Evolutionary conservation across 2,797 vertebrate genomes (phyloP).

Genomic region (Spea hammondii): DNA sequence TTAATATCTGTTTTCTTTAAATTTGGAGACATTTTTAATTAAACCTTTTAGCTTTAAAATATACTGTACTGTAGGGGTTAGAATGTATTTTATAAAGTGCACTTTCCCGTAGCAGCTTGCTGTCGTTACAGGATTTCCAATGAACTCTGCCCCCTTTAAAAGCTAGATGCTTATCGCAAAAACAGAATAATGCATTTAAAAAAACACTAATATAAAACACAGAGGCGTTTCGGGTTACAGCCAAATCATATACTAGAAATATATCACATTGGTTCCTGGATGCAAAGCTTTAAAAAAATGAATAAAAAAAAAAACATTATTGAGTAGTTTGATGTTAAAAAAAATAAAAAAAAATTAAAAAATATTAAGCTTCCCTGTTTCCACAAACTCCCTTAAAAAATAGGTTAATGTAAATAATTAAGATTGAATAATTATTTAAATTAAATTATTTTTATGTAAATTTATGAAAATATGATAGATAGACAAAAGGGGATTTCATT

Average conservation of each 20-base stretch:
- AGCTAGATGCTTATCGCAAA: slow-evolving; percentile 14
- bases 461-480: no score
- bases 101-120: slow-evolving; percentile 34
- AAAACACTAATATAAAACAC: slow-evolving; percentile 10
- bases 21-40: no score
- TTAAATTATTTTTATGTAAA: no score
- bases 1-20: no score
- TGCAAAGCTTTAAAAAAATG: slow-evolving; percentile 3
- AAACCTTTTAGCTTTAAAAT: slow-evolving; percentile 27
- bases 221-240: slow-evolving; percentile 34
- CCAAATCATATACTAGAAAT: slow-evolving; percentile 34
- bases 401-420: neutral
- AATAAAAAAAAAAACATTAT: slow-evolving; percentile 6
- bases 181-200: slow-evolving; percentile 33
- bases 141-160: slow-evolving; percentile 40
- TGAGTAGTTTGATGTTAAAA: slow-evolving; percentile 2
- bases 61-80: slow-evolving; percentile 18
- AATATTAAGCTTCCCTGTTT: no score
- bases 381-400: neutral
- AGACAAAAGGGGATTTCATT: no score
- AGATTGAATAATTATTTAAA: neutral
- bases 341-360: no score
- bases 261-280: slow-evolving; percentile 26
- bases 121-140: slow-evolving; percentile 35
- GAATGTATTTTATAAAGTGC: slow-evolving; percentile 20